Percentiles rank a stretch among this genome's conserved stretches.
phyloP scores from a whole-genome alignment of 2,113 vertebrate genomes.

The Cyphomyrus discorhynchus region DNA sequence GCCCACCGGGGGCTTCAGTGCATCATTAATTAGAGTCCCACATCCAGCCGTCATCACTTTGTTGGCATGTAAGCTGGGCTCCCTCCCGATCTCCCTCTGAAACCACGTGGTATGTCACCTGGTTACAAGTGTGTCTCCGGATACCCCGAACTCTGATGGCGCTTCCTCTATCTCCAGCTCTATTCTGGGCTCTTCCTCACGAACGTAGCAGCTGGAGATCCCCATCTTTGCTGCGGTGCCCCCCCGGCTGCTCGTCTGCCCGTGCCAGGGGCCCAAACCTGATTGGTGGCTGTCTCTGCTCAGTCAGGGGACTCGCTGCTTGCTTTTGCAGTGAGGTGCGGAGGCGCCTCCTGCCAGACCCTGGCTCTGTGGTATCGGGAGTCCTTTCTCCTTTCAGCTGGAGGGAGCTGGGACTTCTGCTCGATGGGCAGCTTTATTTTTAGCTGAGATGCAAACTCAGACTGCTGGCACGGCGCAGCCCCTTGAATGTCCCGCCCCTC shows the following conservation, averaged over 20 bases:
- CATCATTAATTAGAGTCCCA: neutral
- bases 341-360: slow-evolving; percentile 1
- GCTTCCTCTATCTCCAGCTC: neutral
- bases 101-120: neutral
- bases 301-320: slow-evolving; percentile 33
- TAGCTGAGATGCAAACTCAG: slow-evolving; percentile 29
- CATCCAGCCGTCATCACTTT: neutral
- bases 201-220: neutral
- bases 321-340: slow-evolving; percentile 18
- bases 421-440: slow-evolving; percentile 36
- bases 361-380: slow-evolving; percentile 23
- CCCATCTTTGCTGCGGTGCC: neutral
- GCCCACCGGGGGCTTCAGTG: neutral
- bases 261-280: neutral
- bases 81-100: neutral
- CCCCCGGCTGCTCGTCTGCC: neutral
- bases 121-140: neutral
- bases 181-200: neutral
- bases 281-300: slow-evolving; percentile 46
- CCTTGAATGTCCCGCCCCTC: slow-evolving; percentile 30
- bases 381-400: neutral
- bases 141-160: neutral
- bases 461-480: slow-evolving; percentile 28
- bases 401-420: slow-evolving; percentile 3
- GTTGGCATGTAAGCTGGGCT: neutral